Conservation (phyloP, 2,888 invertebrate genomes). For the Pardosa pseudoannulata region DNA sequence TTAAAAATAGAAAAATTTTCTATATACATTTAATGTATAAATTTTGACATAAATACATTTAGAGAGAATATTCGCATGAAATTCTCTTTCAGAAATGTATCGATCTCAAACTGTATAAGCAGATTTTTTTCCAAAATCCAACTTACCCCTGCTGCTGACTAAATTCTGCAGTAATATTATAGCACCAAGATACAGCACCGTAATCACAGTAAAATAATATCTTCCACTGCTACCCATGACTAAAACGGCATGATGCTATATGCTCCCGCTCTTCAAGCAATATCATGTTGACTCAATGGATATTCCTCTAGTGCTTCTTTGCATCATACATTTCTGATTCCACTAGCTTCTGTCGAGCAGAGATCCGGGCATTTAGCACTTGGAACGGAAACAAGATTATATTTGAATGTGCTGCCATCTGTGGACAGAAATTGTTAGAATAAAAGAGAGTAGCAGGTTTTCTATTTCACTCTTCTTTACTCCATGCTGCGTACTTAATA, state of each 20-base stretch:
- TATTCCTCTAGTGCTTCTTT: constrained; percentile 1
- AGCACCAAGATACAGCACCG: constrained; percentile 15
- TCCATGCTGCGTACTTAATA: no score
- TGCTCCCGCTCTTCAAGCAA: constrained; percentile 12
- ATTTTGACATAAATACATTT: no score
- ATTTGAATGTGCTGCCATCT: background rate
- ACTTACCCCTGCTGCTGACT: constrained; percentile 1
- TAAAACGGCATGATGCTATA: constrained; percentile 15
- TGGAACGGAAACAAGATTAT: background rate
- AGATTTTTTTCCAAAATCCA: background rate
- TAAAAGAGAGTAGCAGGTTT: no score
- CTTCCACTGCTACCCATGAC: constrained; percentile 2
- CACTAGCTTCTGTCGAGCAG: background rate
- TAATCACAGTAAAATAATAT: constrained; percentile 1
- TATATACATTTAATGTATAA: no score
- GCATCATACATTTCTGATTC: background rate
- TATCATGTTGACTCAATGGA: constrained; percentile 17
- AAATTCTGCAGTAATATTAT: background rate
- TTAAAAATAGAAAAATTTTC: no score
- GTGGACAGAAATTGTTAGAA: no score
- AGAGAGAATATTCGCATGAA: no score
- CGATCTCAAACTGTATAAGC: background rate
- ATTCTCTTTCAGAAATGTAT: no score
- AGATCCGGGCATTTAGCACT: constrained; percentile 1
- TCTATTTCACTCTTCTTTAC: no score